These are phyloP conservation scores for Ormyrus nitidulus DNA, from an alignment of 2,888 invertebrate species.

Conservation along the genomic window DNA sequence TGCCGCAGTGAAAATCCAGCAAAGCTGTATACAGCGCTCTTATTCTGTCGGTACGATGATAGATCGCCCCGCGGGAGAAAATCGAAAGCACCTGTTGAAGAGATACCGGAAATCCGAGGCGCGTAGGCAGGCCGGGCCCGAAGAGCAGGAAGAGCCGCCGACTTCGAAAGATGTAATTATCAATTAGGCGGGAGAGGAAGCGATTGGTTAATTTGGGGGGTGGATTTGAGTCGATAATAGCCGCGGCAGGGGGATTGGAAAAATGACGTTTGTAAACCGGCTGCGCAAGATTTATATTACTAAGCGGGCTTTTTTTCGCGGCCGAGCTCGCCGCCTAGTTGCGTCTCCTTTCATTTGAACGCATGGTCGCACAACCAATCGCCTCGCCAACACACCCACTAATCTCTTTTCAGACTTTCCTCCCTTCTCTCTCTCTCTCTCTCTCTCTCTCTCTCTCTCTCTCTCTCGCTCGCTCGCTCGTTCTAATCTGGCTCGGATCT, in stretches of 20 bases:
- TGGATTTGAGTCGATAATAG: no score
- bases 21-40: constrained; percentile 14
- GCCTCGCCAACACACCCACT: constrained; percentile 71
- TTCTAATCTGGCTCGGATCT: constrained; percentile 50
- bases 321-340: constrained; percentile 55
- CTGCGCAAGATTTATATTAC: constrained; percentile 29
- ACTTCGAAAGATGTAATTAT: no score
- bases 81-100: constrained; percentile 53
- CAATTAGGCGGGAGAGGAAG: no score
- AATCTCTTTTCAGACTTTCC: constrained; percentile 63
- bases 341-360: constrained; percentile 75
- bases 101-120: constrained; percentile 28
- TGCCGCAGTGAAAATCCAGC: not conserved
- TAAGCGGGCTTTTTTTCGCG: constrained; percentile 51
- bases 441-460: constrained; percentile 38
- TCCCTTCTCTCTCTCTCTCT: constrained; percentile 42
- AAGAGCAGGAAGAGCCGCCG: constrained; percentile 17
- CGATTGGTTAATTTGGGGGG: no score
- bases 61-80: constrained; percentile 43
- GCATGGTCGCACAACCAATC: constrained; percentile 66
- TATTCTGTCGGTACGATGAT: constrained; percentile 46
- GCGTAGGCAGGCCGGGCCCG: not conserved
- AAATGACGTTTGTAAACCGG: constrained; percentile 6
- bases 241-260: no score
- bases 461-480: constrained; percentile 29